These are phyloP conservation scores for Ctenicera cuprea DNA, from an alignment of 2,888 invertebrate species.

Conservation along the genomic window DNA sequence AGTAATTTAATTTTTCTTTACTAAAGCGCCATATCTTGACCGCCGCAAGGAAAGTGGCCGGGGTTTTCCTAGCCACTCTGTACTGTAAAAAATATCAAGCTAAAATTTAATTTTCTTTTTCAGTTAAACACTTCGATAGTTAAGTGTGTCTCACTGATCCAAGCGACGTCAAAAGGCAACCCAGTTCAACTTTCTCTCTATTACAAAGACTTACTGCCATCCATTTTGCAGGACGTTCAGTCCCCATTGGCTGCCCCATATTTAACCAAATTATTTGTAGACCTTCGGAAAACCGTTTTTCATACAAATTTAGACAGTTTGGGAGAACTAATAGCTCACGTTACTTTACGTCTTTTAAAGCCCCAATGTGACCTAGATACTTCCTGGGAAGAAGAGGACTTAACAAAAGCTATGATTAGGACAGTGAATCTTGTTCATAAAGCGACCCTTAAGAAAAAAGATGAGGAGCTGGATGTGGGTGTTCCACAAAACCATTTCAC, in stretches of 20 bases:
- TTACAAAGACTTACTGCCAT: slow-evolving; percentile 76
- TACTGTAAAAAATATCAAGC: too few species aligned
- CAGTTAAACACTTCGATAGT: slow-evolving; percentile 70
- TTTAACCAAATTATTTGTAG: slow-evolving; percentile 77
- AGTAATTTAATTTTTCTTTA: too few species aligned
- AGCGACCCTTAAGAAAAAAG: slow-evolving; percentile 71
- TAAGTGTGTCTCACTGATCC: slow-evolving; percentile 73
- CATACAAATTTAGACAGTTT: slow-evolving; percentile 71
- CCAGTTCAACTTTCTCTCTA: slow-evolving; percentile 73
- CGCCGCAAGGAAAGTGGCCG: too few species aligned
- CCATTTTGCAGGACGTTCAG: slow-evolving; percentile 79
- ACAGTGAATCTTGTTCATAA: slow-evolving; percentile 78
- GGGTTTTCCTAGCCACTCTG: too few species aligned
- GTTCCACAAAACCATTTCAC: slow-evolving; percentile 72
- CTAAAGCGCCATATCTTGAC: too few species aligned
- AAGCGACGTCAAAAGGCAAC: slow-evolving; percentile 75
- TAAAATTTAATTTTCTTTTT: slow-evolving; percentile 55
- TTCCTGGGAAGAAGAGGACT: slow-evolving; percentile 84
- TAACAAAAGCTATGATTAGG: slow-evolving; percentile 78
- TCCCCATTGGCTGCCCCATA: slow-evolving; percentile 87
- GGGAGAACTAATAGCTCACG: slow-evolving; percentile 80
- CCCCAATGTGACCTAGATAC: slow-evolving; percentile 88
- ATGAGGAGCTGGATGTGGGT: slow-evolving; percentile 57
- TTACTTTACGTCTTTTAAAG: slow-evolving; percentile 83
- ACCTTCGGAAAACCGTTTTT: slow-evolving; percentile 78